Base-by-base conservation (phyloP, 2,888 invertebrate genomes). In the Yponomeuta malinellus region DNA sequence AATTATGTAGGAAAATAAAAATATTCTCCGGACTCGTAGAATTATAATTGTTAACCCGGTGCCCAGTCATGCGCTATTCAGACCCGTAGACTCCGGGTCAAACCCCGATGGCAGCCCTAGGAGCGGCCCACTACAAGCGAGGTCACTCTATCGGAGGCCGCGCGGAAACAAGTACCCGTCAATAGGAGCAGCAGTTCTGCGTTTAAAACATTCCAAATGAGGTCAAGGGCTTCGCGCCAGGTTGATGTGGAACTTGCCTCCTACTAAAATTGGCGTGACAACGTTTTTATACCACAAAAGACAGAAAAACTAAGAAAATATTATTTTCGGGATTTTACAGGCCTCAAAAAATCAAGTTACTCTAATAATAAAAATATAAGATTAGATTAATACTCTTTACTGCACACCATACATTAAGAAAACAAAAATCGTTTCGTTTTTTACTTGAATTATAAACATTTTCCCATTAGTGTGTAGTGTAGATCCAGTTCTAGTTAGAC, bases 201-300 rank as follows among this genome's bases (percentile, higher is more conserved):
- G 10, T 70, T n/a, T 63, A 70, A 70, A 70, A 70, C 70, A 70
- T 63, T 70, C 37, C 37, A 63, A 70, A 37, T 70, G 63, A 70
- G 70, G 70, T 70, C 70, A 70, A 63, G 70, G 37, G 10, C 63
- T 63, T n/a, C n/a, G 33, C 43, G 70, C 63, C 43, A 23, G 48
- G 10, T 68, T 23, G 48, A 68, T 68, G 23, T 15, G 29, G 9
- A 43, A 5, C 43, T 43, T 8, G 43, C 29, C 68, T 37, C 68
- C 37, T 4, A 29, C 65, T 43, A 5, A 43, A 3, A 23, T 63
- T 63, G 63, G 29, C 3, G 43, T 43, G 43, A 43, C 43, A 43
- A 43, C 43, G 43, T 43, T 43, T 43, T 43, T 8, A 43, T 29
- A 15, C 63, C 29, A 29, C 6, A n/a, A 0, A 63, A 23, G 37